Conservation (phyloP, 2,888 invertebrate genomes). For the Urechis unicinctus region DNA sequence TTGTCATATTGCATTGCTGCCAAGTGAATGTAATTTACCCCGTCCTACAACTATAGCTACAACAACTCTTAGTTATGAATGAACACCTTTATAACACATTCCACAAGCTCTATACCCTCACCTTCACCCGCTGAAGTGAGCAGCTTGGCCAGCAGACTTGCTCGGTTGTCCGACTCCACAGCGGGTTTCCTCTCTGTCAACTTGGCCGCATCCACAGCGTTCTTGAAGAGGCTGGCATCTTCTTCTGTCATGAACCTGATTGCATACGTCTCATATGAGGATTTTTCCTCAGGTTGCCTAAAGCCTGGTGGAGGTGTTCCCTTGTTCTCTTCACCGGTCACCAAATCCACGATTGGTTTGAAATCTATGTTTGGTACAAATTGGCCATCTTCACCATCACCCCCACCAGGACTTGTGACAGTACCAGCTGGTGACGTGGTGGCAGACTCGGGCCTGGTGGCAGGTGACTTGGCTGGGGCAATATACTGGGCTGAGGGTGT, state of each 20-base stretch:
- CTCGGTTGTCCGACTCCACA: background rate
- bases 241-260: constrained; percentile 65
- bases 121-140: background rate
- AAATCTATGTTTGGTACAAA: constrained; percentile 56
- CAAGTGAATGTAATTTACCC: too few relatives aligned
- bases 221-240: constrained; percentile 51
- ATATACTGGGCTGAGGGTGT: too few relatives aligned
- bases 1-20: too few relatives aligned
- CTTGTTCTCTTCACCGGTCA: constrained; percentile 88
- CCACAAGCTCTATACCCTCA: too few relatives aligned
- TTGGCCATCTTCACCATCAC: constrained; percentile 52
- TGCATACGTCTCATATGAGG: constrained; percentile 67
- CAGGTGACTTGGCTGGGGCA: too few relatives aligned
- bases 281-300: constrained; percentile 1
- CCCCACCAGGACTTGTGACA: too few relatives aligned
- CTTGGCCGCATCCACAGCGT: constrained; percentile 61
- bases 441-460: too few relatives aligned
- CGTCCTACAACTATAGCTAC: too few relatives aligned
- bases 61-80: too few relatives aligned
- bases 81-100: too few relatives aligned
- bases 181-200: too few relatives aligned
- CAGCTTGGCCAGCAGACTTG: background rate
- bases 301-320: constrained; percentile 39
- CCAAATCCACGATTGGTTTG: constrained; percentile 73
- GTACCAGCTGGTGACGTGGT: too few relatives aligned